These are phyloP conservation scores for Allygus modestus DNA, from an alignment of 2,888 invertebrate genomes.

Conservation along the genomic window DNA sequence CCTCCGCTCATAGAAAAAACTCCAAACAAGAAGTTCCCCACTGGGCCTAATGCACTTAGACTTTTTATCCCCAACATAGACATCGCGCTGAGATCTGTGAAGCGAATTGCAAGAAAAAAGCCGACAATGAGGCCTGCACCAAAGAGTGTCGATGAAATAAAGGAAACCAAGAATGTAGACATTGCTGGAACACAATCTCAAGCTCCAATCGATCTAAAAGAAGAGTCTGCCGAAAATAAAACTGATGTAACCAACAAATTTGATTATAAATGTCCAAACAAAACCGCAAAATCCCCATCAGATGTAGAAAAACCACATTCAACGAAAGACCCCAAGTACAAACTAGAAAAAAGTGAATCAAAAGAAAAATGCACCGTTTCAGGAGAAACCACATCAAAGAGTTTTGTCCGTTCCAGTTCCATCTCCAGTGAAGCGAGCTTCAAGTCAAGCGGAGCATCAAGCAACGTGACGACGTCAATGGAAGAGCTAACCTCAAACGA, in stretches of 20 bases:
- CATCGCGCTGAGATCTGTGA: slow-evolving; percentile 68
- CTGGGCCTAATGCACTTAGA: slow-evolving; percentile 75
- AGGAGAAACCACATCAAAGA: neutral
- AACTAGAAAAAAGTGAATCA: slow-evolving; percentile 42
- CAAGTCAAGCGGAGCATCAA: slow-evolving; percentile 59
- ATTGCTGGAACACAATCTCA: neutral
- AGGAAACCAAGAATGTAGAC: slow-evolving; percentile 19
- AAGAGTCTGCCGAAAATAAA: neutral
- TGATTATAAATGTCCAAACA: slow-evolving; percentile 23
- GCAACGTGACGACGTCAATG: slow-evolving; percentile 55
- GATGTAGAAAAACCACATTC: neutral
- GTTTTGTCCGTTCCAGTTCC: slow-evolving; percentile 43
- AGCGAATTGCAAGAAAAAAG: slow-evolving; percentile 67
- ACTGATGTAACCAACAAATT: neutral
- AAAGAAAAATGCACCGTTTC: slow-evolving; percentile 36
- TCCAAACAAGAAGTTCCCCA: slow-evolving; percentile 73
- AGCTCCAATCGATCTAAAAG: neutral
- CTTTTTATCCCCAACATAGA: slow-evolving; percentile 76
- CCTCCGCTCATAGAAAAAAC: slow-evolving; percentile 59
- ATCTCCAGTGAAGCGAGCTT: slow-evolving; percentile 59
- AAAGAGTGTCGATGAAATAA: slow-evolving; percentile 22
- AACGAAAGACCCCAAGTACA: neutral
- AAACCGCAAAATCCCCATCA: neutral
- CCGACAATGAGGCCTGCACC: slow-evolving; percentile 64
- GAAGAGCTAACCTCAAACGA: slow-evolving; percentile 53